phyloP scores from a whole-genome alignment of 2,113 vertebrate genomes.

The Datnioides undecimradiatus region DNA sequence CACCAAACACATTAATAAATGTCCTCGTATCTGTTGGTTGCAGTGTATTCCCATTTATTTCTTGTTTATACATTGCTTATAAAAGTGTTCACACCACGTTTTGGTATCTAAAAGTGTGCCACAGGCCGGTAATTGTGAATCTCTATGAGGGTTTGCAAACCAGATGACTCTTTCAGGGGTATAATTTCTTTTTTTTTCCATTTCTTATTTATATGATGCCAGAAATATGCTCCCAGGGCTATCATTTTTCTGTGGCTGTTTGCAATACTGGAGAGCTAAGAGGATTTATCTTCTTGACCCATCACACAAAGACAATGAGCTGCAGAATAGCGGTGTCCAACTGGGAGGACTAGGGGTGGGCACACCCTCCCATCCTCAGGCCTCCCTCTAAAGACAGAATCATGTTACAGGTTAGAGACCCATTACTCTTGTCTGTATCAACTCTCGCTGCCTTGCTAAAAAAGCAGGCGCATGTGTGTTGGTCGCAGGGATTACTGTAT shows the following conservation, averaged over 20 bases:
- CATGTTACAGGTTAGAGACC: constrained; percentile 78
- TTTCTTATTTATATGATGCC: constrained; percentile 76
- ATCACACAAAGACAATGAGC: constrained; percentile 76
- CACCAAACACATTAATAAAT: background rate
- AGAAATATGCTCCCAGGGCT: constrained; percentile 76
- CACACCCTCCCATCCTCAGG: constrained; percentile 64
- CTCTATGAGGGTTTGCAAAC: constrained; percentile 7
- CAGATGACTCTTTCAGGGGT: constrained; percentile 42
- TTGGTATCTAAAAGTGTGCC: constrained; percentile 15
- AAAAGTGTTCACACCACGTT: background rate
- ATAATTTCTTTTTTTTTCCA: constrained; percentile 54
- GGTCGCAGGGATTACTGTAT: constrained; percentile 77
- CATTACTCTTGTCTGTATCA: constrained; percentile 72
- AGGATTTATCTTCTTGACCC: constrained; percentile 77
- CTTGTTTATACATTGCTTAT: background rate
- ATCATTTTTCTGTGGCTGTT: constrained; percentile 75
- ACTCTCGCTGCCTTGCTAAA: constrained; percentile 61
- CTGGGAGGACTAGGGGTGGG: constrained; percentile 52
- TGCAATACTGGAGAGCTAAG: constrained; percentile 62
- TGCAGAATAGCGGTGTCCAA: constrained; percentile 59
- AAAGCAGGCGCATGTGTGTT: constrained; percentile 58
- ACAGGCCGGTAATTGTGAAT: constrained; percentile 3
- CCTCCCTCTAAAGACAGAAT: constrained; percentile 64
- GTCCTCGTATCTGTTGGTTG: too few species aligned
- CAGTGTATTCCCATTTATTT: background rate